Percentiles rank a stretch among this genome's conserved stretches.
Conservation (phyloP, 2,888 invertebrate genomes). For the Caenorhabditis drosophilae region DNA sequence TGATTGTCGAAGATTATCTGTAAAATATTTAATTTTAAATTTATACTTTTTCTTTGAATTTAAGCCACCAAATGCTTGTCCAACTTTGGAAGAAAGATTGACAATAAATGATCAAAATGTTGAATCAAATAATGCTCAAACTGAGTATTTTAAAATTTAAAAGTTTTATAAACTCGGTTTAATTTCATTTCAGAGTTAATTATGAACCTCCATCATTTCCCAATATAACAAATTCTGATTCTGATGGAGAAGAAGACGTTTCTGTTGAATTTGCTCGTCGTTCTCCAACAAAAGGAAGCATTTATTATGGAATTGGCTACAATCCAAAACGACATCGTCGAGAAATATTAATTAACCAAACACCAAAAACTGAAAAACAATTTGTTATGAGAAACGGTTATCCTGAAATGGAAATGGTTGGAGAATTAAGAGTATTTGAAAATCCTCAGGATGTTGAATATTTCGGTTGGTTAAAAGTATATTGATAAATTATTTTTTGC, state of each 20-base stretch:
- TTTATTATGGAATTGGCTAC: slow-evolving; percentile 39
- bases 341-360: slow-evolving; percentile 27
- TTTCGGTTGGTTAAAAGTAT: slow-evolving; percentile 40
- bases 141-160: too few relatives aligned
- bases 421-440: slow-evolving; percentile 64
- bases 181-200: too few relatives aligned
- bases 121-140: neutral
- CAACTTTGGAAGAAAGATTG: slow-evolving; percentile 50
- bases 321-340: slow-evolving; percentile 37
- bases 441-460: slow-evolving; percentile 62
- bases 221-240: too few relatives aligned
- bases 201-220: slow-evolving; percentile 25
- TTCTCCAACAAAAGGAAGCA: slow-evolving; percentile 32
- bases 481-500: neutral
- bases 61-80: slow-evolving; percentile 56
- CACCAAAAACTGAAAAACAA: slow-evolving; percentile 8
- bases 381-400: slow-evolving; percentile 39
- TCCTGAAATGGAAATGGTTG: slow-evolving; percentile 57
- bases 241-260: too few relatives aligned
- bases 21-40: slow-evolving; percentile 22
- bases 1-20: slow-evolving; percentile 63
- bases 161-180: too few relatives aligned
- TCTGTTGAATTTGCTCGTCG: slow-evolving; percentile 41
- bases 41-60: slow-evolving; percentile 5
- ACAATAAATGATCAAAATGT: slow-evolving; percentile 6